These are phyloP conservation scores for Patagioenas fasciata DNA, from an alignment of 2,113 vertebrate species.

Conservation along the genomic window DNA sequence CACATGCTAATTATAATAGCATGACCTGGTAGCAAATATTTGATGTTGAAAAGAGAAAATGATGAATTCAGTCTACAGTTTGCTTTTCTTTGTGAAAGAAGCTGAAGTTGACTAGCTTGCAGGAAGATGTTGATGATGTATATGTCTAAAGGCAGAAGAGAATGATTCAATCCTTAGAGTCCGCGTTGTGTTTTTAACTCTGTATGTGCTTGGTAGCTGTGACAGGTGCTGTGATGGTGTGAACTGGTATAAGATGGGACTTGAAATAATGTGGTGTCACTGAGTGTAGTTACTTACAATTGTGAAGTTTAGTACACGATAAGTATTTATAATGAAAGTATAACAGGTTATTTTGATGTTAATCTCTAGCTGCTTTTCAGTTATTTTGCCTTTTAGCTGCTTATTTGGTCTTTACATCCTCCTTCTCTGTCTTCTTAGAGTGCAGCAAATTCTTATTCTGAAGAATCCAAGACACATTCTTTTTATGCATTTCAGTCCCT, in stretches of 20 bases:
- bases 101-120: neutral
- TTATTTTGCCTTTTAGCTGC: neutral
- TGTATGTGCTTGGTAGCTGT: neutral
- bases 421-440: neutral
- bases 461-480: neutral
- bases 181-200: neutral
- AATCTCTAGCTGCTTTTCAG: neutral
- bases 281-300: neutral
- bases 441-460: neutral
- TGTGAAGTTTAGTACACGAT: neutral
- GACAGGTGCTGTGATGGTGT: neutral
- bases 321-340: neutral
- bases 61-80: neutral
- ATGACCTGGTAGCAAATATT: neutral
- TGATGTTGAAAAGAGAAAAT: neutral
- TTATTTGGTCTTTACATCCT: neutral
- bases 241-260: neutral
- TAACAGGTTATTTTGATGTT: neutral
- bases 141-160: neutral
- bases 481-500: neutral
- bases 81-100: neutral
- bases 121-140: rapidly evolving
- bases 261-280: neutral
- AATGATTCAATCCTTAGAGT: neutral
- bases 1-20: neutral